Conservation (phyloP, 2,797 vertebrate genomes). For the Sebastiscus albofasciatus region DNA sequence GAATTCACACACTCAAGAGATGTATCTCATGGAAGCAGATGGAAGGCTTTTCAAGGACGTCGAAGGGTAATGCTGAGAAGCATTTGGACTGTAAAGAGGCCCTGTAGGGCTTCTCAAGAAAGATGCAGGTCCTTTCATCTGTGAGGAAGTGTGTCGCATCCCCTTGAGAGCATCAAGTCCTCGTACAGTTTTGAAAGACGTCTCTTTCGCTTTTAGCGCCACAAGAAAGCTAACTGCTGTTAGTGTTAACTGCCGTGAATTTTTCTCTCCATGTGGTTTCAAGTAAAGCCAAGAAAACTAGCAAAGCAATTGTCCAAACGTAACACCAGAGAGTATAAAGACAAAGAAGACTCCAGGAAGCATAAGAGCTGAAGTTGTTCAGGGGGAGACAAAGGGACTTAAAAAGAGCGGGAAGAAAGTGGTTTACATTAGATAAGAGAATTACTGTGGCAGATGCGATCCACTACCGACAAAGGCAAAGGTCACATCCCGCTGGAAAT, state of each 20-base stretch:
- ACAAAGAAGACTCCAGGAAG: not conserved
- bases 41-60: slow-evolving; percentile 35
- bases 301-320: not conserved
- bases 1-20: slow-evolving; percentile 26
- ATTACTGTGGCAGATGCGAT: slow-evolving; percentile 53
- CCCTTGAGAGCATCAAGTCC: slow-evolving; percentile 25
- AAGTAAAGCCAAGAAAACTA: slow-evolving; percentile 14
- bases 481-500: slow-evolving; percentile 73
- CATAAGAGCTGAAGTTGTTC: not conserved
- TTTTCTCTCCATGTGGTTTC: not conserved
- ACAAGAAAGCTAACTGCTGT: slow-evolving; percentile 5
- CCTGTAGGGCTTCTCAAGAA: slow-evolving; percentile 37
- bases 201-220: slow-evolving; percentile 27
- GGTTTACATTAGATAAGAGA: slow-evolving; percentile 34
- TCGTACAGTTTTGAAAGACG: slow-evolving; percentile 29
- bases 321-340: not conserved
- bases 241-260: not conserved
- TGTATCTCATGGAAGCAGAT: slow-evolving; percentile 23
- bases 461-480: slow-evolving; percentile 48
- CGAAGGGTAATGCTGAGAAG: slow-evolving; percentile 31
- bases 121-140: slow-evolving; percentile 49
- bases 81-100: slow-evolving; percentile 32
- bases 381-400: slow-evolving; percentile 1
- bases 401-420: slow-evolving; percentile 21
- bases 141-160: slow-evolving; percentile 27